A percentile compares a stretch with the other conserved stretches of the same genome.
Evolutionary conservation across 2,797 vertebrate genomes (phyloP).

Genomic region (Arctocebus calabarensis): DNA sequence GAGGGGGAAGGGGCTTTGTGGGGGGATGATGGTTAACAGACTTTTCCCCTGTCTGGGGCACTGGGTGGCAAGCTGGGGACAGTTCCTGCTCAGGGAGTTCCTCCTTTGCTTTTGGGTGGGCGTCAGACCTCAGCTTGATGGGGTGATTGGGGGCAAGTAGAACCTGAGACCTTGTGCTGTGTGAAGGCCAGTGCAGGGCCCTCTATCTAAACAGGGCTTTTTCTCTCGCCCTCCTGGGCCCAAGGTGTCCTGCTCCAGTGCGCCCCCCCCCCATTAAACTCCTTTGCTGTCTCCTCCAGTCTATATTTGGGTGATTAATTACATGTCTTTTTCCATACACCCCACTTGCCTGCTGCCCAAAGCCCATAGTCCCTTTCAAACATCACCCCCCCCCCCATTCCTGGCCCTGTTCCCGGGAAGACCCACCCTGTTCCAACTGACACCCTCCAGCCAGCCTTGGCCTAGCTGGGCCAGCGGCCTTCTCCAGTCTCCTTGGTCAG

Average conservation of each 20-base stretch:
- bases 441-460: constrained; percentile 57
- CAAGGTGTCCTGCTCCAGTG: neutral
- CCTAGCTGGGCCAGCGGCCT: neutral
- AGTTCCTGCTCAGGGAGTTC: neutral
- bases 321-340: constrained; percentile 19
- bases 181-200: neutral
- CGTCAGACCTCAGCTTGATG: neutral
- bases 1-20: neutral
- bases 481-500: constrained; percentile 51
- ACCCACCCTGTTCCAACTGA: constrained; percentile 69
- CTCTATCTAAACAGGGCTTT: neutral
- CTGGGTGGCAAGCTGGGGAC: neutral
- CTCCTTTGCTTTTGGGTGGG: constrained; percentile 29
- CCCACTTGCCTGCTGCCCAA: constrained; percentile 20
- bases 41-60: neutral
- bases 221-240: neutral
- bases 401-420: constrained; percentile 67
- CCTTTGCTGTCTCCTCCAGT: constrained; percentile 22
- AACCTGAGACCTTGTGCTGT: neutral
- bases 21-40: neutral
- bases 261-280: neutral
- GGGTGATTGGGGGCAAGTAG: neutral
- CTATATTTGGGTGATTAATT: constrained; percentile 72
- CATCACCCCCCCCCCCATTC: neutral
- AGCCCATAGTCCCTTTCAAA: constrained; percentile 54